phyloP scores from a whole-genome alignment of 37 sponge, comb jelly and placozoan species.

The Geodia barretti region DNA sequence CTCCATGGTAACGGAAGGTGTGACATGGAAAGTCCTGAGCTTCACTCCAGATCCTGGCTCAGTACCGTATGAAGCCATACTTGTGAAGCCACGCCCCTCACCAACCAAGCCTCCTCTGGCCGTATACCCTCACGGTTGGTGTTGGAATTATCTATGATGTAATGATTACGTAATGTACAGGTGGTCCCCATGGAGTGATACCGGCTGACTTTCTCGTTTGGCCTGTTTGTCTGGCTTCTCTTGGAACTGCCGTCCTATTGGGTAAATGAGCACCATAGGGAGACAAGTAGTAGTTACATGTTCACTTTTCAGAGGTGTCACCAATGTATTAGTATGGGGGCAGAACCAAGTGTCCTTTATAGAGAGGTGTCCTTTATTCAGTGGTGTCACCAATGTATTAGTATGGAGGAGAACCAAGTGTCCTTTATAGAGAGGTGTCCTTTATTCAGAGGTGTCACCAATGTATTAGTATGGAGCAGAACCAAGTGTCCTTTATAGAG shows the following conservation, averaged over 20 bases:
- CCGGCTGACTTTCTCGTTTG: constrained; percentile 54
- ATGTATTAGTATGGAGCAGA: no score
- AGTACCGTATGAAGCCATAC: constrained; percentile 58
- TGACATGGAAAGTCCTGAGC: constrained; percentile 28
- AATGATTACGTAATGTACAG: constrained; percentile 9
- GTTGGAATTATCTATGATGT: not conserved
- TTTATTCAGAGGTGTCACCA: no score
- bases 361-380: no score
- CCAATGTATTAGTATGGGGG: no score
- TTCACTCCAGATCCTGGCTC: constrained; percentile 11
- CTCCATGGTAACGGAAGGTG: constrained; percentile 6
- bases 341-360: no score
- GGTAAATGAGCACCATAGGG: no score
- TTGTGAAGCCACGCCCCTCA: constrained; percentile 5
- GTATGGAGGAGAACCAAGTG: no score
- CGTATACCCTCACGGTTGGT: constrained; percentile 70
- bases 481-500: no score
- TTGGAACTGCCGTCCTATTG: constrained; percentile 79
- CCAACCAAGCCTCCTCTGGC: constrained; percentile 25
- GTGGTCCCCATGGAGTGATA: constrained; percentile 75
- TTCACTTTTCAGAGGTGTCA: no score
- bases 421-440: no score
- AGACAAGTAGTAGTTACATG: no score
- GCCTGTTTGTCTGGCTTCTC: constrained; percentile 33
- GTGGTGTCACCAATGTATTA: no score